Conservation (phyloP, 2,797 vertebrate species). For the Austrolebias charrua region DNA sequence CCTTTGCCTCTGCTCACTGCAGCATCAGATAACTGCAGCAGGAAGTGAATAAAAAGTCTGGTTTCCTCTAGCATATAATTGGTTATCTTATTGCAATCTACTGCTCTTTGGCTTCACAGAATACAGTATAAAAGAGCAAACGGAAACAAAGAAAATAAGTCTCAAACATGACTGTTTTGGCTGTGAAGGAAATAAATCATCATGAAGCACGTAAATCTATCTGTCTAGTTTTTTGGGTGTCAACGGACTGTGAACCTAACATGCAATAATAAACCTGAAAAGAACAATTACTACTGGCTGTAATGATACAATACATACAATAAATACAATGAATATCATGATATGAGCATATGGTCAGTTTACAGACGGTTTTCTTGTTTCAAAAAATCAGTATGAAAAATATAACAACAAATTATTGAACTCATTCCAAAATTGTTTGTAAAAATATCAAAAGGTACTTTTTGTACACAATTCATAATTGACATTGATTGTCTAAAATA, state of each 20-base stretch:
- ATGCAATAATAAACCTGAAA: background rate
- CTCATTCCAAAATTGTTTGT: no score
- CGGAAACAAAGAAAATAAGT: conserved; percentile 26
- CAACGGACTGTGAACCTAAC: conserved; percentile 2
- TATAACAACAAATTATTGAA: no score
- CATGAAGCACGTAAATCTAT: conserved; percentile 51
- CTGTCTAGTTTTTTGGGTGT: conserved; percentile 62
- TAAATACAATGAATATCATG: background rate
- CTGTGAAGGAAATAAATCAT: conserved; percentile 68
- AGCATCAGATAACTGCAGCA: conserved; percentile 91
- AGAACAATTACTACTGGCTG: background rate
- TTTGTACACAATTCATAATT: background rate
- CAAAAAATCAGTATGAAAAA: no score
- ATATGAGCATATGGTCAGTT: no score
- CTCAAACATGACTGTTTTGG: conserved; percentile 71
- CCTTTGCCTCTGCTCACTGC: conserved; percentile 82
- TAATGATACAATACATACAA: conserved; percentile 18
- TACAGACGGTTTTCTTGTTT: no score
- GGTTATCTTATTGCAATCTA: conserved; percentile 86
- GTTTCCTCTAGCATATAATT: conserved; percentile 91
- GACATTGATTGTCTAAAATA: background rate
- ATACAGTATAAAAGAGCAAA: conserved; percentile 56
- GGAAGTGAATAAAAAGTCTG: conserved; percentile 31
- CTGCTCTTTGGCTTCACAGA: conserved; percentile 73
- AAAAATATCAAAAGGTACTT: background rate